phyloP scores from a whole-genome alignment of 2,888 invertebrate species.

The Lithophane semibrunnea region DNA sequence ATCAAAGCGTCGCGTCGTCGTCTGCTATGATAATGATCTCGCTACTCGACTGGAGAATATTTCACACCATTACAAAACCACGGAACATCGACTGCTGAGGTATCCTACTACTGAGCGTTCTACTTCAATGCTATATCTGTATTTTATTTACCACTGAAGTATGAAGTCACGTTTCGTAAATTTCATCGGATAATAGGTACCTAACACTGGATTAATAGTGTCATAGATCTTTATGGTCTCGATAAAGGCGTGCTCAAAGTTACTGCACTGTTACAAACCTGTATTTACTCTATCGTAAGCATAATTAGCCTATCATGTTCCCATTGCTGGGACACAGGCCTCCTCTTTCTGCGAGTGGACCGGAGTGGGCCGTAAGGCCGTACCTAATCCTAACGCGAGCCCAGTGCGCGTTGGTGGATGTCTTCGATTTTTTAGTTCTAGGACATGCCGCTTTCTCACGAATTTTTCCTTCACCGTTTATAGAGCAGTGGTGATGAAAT shows the following conservation, averaged over 20 bases:
- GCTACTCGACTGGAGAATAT: slow-evolving; percentile 47
- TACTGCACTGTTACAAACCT: slow-evolving; percentile 12
- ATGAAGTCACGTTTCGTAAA: slow-evolving; percentile 49
- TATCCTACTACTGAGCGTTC: slow-evolving; percentile 25
- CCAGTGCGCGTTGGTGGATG: too few relatives aligned
- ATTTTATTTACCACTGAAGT: slow-evolving; percentile 50
- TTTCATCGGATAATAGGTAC: slow-evolving; percentile 28
- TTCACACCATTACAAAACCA: slow-evolving; percentile 53
- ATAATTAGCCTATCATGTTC: too few relatives aligned
- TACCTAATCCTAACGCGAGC: too few relatives aligned
- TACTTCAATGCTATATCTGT: slow-evolving; percentile 39
- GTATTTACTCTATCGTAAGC: slow-evolving; percentile 10
- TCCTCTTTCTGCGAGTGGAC: too few relatives aligned
- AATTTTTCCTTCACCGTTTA: too few relatives aligned
- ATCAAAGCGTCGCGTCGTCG: slow-evolving; percentile 46
- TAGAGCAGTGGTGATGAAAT: too few relatives aligned
- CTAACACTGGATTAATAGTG: slow-evolving; percentile 40
- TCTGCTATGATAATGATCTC: slow-evolving; percentile 57
- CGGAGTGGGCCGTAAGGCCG: too few relatives aligned
- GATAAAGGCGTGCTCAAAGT: slow-evolving; percentile 20
- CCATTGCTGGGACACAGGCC: too few relatives aligned
- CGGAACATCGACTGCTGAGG: slow-evolving; percentile 38
- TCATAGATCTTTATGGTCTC: slow-evolving; percentile 17
- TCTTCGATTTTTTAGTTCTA: too few relatives aligned
- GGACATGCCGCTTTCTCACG: too few relatives aligned